Evolutionary conservation across 2,888 invertebrate genomes (phyloP), one percentile per base, ranked within the genome.

Genomic region (Stenichneumon culpator): DNA sequence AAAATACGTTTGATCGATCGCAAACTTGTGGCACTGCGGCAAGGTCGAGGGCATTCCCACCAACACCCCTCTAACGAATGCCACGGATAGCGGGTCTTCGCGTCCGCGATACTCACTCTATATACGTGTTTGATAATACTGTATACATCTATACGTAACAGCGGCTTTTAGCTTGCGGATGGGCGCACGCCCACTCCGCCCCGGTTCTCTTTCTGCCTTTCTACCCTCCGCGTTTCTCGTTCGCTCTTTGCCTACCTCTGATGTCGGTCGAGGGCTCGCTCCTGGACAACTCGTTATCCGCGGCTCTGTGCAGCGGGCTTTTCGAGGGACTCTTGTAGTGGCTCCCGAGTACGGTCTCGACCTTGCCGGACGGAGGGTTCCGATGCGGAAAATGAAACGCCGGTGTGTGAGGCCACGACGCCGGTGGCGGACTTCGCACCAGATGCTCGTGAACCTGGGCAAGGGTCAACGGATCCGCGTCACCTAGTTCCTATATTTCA

Each of bases 391-490:
- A 96, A 87, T 95, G 95, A 90, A 96, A 96, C 79, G 95, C 93
- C n/a, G 95, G 95, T 57, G 95, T 95, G 88, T 95, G 94, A 39
- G 97, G 97, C 97, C 97, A 97, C 86, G 96, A 96, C 25, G 96
- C 97, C 0, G 97, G 97, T 2, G 97, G 97, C 39, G 97, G 97
- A 87, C 97, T 97, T 84, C 97, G 95, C 73, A 97, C 97, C 95
- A 97, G 96, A 92, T 97, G 97, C 91, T 97, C 97, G 90, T 97
- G 97, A 79, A 97, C 96, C 93, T 97, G 97, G 86, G 97, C 97
- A 84, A 97, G 94, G 32, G 97, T 96, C 87, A 97, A 92, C 0
- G 97, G 97, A 92, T 97, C 97, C 70, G 96, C 95, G 91, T 97
- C 97, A 22, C 95, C 93, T 70, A 94, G 87, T 89, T 94, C 93